Evolutionary conservation across 2,888 invertebrate genomes (phyloP), one percentile per base, ranked within the genome.

Genomic region (Acanthopleura granulata): DNA sequence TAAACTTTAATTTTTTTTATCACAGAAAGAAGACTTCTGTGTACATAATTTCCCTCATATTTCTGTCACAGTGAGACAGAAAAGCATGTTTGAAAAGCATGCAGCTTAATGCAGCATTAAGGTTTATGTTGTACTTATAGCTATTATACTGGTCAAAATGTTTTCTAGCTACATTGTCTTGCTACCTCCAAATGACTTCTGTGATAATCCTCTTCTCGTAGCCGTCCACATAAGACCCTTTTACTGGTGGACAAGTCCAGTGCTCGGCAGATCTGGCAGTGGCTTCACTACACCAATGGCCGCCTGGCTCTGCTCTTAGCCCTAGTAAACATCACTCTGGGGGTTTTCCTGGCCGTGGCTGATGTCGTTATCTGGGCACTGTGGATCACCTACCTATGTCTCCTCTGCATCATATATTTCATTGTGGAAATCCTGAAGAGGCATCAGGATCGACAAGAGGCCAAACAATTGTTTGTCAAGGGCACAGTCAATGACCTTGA

Each of bases 341-440:
- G 84, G 3, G 74, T 83, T 9, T 83, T 83, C 74, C 72, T 83
- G 27, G 82, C 79, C 18, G 75, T 78, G 15, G 49, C 78, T 9
- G 40, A 62, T 30, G 62, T 69, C 12, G 50, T 78, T 4, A 74
- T 82, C 71, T 81, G 82, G 82, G 74, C 75, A 22, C 61, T 81
- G 25, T 84, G 84, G 84, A 80, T 80, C 66, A 76, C 75, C 27
- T 84, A 82, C 73, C 72, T 84, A 0, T 78, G 76, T 9, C 18
- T 81, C 16, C 49, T 82, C 14, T 49, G 82, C 11, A 25, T 81
- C 3, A 57, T 80, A 29, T 73, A 75, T 74, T 14, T 78, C 18
- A 49, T 79, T 9, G 77, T 27, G 29, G 66, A 66, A 27, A 25
- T 22, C 16, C 25, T 27, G 4, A 27, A 66, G 16, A 3, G 29